phyloP scores from a whole-genome alignment of 1,140 invertebrate species.

The Rhyacophila brunnea region DNA sequence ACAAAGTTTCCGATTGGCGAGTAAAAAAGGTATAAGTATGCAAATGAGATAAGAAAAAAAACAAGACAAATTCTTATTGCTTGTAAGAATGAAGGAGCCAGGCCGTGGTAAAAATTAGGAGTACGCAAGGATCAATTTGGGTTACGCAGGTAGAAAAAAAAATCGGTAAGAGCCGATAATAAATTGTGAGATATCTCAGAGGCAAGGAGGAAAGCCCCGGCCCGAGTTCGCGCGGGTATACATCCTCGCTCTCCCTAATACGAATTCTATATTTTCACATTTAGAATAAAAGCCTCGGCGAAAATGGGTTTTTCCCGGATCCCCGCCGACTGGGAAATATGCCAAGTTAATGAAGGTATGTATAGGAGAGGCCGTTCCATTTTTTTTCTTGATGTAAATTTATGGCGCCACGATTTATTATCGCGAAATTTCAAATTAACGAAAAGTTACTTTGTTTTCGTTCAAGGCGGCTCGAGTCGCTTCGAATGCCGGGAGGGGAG shows the following conservation, averaged over 20 bases:
- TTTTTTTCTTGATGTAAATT: slow-evolving; percentile 28
- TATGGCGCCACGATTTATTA: slow-evolving; percentile 19
- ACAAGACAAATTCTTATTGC: too few species aligned
- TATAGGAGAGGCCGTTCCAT: slow-evolving; percentile 20
- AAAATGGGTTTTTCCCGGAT: slow-evolving; percentile 6
- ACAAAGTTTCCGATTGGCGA: too few species aligned
- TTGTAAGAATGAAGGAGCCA: too few species aligned
- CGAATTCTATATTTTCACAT: slow-evolving; percentile 16
- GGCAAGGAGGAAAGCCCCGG: slow-evolving; percentile 1
- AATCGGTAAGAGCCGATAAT: slow-evolving; percentile 3
- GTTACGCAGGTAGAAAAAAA: background rate
- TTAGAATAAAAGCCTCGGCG: slow-evolving; percentile 14
- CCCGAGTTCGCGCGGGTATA: too few species aligned
- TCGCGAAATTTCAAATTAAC: slow-evolving; percentile 26
- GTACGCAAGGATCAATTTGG: too few species aligned
- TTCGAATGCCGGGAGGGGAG: background rate
- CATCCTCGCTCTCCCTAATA: slow-evolving; percentile 2
- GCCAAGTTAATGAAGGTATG: slow-evolving; percentile 26
- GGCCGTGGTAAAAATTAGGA: too few species aligned
- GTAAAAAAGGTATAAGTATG: too few species aligned
- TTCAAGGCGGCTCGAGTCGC: slow-evolving; percentile 1
- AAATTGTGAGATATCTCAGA: background rate
- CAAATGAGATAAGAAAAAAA: too few species aligned
- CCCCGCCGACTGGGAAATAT: slow-evolving; percentile 13
- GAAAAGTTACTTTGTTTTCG: slow-evolving; percentile 16